A percentile compares a stretch with the other conserved stretches of the same genome.
phyloP scores from a whole-genome alignment of 30 jellyfish, hydroid and myxozoan species.

The Sanderia malayensis region DNA sequence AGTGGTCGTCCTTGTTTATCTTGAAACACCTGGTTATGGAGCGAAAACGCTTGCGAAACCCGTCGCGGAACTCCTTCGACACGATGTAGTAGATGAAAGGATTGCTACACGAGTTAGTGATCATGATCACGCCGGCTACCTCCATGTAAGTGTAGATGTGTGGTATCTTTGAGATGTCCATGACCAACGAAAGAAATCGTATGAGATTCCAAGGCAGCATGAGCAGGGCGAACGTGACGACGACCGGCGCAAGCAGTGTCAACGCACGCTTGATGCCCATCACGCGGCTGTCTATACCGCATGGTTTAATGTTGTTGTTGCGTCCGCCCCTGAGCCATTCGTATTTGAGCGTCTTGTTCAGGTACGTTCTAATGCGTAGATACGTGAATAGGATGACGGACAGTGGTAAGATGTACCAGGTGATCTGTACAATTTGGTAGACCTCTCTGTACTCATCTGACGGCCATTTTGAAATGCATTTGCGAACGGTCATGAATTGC shows the following conservation, averaged over 20 bases:
- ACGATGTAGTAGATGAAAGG: conserved; percentile 81
- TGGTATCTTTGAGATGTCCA: conserved; percentile 23
- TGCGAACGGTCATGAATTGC: conserved; percentile 1
- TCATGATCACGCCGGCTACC: conserved; percentile 61
- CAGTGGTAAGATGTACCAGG: conserved; percentile 85
- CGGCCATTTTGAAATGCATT: conserved; percentile 74
- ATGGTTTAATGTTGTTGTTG: conserved; percentile 37
- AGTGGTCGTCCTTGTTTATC: conserved; percentile 7
- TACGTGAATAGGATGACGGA: conserved; percentile 77
- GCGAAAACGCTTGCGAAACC: conserved; percentile 74
- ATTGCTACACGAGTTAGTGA: conserved; percentile 84
- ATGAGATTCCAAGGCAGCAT: conserved; percentile 84
- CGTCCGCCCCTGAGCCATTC: conserved; percentile 66
- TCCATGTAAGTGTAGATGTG: conserved; percentile 29
- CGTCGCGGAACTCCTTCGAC: conserved; percentile 85
- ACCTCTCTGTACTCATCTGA: conserved; percentile 19
- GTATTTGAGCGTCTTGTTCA: conserved; percentile 48
- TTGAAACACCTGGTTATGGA: conserved; percentile 31
- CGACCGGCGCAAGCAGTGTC: conserved; percentile 92
- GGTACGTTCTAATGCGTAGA: conserved; percentile 60
- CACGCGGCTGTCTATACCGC: conserved; percentile 57
- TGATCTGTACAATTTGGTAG: conserved; percentile 59
- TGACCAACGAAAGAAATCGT: conserved; percentile 59
- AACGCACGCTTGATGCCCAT: conserved; percentile 84
- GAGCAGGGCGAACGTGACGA: conserved; percentile 62